Evolutionary conservation across 2,113 vertebrate genomes (phyloP).

Genomic region (Siphamia tubifer): DNA sequence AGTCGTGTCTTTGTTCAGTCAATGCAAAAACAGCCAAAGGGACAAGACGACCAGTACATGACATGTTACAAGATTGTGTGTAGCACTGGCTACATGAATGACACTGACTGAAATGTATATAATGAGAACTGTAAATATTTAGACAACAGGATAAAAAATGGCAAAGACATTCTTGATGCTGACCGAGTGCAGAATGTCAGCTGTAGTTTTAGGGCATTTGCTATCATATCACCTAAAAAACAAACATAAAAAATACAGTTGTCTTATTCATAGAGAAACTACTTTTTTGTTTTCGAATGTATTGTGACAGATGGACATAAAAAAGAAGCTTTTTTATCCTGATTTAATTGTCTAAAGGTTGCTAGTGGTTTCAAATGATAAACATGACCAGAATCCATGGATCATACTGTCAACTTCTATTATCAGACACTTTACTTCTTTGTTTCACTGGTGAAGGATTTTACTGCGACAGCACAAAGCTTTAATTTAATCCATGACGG

Average conservation of each 20-base stretch:
- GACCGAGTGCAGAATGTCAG: constrained; percentile 47
- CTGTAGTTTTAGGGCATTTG: constrained; percentile 41
- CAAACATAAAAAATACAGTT: constrained; percentile 45
- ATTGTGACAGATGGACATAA: constrained; percentile 23
- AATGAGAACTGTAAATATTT: constrained; percentile 32
- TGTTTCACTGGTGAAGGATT: constrained; percentile 9
- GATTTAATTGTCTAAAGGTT: background rate
- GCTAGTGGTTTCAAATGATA: background rate
- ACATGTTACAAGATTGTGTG: background rate
- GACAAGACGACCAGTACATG: too few species aligned
- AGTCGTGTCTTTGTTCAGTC: too few species aligned
- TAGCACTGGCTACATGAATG: background rate
- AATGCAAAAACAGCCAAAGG: too few species aligned
- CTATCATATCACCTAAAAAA: constrained; percentile 19
- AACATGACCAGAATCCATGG: background rate
- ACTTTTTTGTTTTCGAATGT: constrained; percentile 14
- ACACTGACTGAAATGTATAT: constrained; percentile 4
- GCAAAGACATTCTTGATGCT: background rate
- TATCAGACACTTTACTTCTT: background rate
- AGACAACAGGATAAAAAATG: constrained; percentile 5
- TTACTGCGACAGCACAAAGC: background rate
- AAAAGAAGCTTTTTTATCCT: too few species aligned
- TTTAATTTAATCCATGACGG: constrained; percentile 2
- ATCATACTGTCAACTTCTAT: constrained; percentile 19
- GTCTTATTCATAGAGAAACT: constrained; percentile 26